Evolutionary conservation across 1,140 invertebrate genomes (phyloP), one percentile per base, ranked within the genome.

Genomic region (Caenorhabditis tropicalis): DNA sequence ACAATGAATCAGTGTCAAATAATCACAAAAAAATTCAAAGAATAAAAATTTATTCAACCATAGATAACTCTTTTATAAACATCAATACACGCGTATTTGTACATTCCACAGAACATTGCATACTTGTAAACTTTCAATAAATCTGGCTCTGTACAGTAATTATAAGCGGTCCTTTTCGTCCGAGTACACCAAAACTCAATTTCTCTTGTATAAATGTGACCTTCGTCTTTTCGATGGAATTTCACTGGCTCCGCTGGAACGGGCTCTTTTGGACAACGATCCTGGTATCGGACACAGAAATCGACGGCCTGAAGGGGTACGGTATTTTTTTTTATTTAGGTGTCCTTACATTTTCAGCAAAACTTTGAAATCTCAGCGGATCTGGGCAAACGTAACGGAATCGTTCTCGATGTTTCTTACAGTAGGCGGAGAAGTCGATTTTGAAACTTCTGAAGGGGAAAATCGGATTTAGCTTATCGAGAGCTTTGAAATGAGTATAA

Each of bases 341-440:
- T n/a, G n/a, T n/a, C n/a, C 51, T 60, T 27, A 84, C 83, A 39
- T 84, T 65, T 33, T 84, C 70, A 15, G 74, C 65, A 56, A 49
- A 84, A 81, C 58, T 84, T 6, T 84, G 83, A 51, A 84, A 87
- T 29, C 86, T 58, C 33, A 87, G 31, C 16, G 86, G 86, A 74
- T 87, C 81, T n/a, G 86, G 86, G 33, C 86, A 87, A 3, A 87
- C 86, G 36, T 85, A 87, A 7, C 80, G 43, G 74, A 86, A 87
- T 0, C 86, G 56, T 29, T 86, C 86, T 21, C 74, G 39, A 31
- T 87, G 84, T 46, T 80, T 82, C 33, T 49, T 85, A 46, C 86
- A 87, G 46, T 87, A 87, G 0, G 51, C 29, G 7, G 86, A 51
- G 53, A 82, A 85, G 81, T 87, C 86, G 48, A 87, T 86, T 48